Evolutionary conservation across 2,888 invertebrate species (phyloP).

Genomic region (Cremastobaeus sp.): DNA sequence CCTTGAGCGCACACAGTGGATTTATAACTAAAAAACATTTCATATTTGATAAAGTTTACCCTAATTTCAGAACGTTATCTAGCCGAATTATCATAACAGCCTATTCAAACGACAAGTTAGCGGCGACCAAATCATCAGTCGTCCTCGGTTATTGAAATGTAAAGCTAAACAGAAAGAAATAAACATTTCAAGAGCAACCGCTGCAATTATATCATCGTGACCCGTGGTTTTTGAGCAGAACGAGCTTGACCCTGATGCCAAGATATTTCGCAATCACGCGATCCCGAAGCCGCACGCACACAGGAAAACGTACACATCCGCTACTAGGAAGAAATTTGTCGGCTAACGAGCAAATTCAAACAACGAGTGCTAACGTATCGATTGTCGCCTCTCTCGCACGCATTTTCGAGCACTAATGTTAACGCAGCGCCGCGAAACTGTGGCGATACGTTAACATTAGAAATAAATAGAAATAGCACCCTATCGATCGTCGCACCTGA

Average conservation of each 20-base stretch:
- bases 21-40: too few relatives aligned
- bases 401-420: slow-evolving; percentile 21
- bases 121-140: too few relatives aligned
- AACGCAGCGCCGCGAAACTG: too few relatives aligned
- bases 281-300: slow-evolving; percentile 31
- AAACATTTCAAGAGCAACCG: slow-evolving; percentile 32
- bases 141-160: too few relatives aligned
- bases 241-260: slow-evolving; percentile 43
- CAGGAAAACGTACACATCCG: slow-evolving; percentile 35
- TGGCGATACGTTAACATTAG: slow-evolving; percentile 24
- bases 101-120: too few relatives aligned
- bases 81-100: too few relatives aligned
- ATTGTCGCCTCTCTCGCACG: slow-evolving; percentile 29
- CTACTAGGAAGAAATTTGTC: slow-evolving; percentile 36
- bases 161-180: slow-evolving; percentile 13
- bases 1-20: too few relatives aligned
- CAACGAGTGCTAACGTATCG: slow-evolving; percentile 29
- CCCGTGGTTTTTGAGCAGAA: slow-evolving; percentile 26
- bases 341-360: slow-evolving; percentile 28
- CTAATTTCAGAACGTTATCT: too few relatives aligned
- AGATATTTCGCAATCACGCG: slow-evolving; percentile 52
- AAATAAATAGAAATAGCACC: slow-evolving; percentile 28
- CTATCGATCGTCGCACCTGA: slow-evolving; percentile 43
- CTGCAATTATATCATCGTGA: slow-evolving; percentile 44
- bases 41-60: too few relatives aligned